These are phyloP conservation scores for Corydoras sp. DNA, from an alignment of 2,113 vertebrate genomes.

Conservation along the genomic window DNA sequence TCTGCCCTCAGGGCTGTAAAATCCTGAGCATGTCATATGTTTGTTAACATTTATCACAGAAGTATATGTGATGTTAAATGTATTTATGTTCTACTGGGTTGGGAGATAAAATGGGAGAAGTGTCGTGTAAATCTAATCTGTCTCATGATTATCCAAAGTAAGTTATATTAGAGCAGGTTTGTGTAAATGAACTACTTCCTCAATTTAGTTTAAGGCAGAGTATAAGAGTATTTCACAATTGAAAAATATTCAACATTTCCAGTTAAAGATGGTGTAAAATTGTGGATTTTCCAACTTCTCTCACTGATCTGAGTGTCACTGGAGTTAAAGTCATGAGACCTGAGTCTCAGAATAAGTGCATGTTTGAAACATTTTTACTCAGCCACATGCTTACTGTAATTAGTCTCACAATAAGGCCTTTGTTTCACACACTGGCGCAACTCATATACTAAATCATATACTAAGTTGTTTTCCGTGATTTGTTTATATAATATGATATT, in stretches of 20 bases:
- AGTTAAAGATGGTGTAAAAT: background rate
- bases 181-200: background rate
- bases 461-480: background rate
- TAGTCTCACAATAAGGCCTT: conserved; percentile 59
- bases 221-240: background rate
- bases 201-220: background rate
- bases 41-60: too few relatives aligned
- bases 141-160: background rate
- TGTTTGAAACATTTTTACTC: conserved; percentile 51
- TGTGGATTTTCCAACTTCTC: background rate
- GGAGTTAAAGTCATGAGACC: conserved; percentile 58
- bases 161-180: background rate
- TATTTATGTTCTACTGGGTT: too few relatives aligned
- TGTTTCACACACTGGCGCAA: conserved; percentile 46
- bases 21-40: too few relatives aligned
- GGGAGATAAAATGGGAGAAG: background rate
- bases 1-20: too few relatives aligned
- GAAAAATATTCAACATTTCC: background rate
- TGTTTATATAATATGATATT: background rate
- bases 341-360: conserved; percentile 55
- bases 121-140: background rate
- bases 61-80: too few relatives aligned
- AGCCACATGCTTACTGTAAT: conserved; percentile 66
- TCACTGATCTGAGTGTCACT: conserved; percentile 27
- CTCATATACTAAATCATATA: background rate